phyloP scores from a whole-genome alignment of 2,113 vertebrate genomes.

The Misgurnus anguillicaudatus region DNA sequence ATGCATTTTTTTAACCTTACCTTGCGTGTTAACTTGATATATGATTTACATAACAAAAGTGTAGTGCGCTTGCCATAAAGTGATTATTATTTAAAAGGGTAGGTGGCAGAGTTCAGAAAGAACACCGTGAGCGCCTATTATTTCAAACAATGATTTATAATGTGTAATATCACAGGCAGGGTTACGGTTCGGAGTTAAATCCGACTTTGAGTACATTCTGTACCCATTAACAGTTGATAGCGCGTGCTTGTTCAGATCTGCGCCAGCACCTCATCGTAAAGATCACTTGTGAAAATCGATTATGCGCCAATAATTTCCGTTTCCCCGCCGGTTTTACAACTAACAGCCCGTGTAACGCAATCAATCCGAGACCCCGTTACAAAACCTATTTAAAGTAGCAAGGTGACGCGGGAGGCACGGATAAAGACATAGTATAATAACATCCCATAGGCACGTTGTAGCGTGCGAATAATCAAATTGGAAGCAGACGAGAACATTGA shows the following conservation, averaged over 20 bases:
- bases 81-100: not conserved
- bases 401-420: constrained; percentile 47
- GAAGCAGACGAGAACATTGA: constrained; percentile 56
- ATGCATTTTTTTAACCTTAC: not conserved
- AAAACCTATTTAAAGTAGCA: not conserved
- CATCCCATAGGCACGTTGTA: constrained; percentile 67
- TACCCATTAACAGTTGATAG: constrained; percentile 41
- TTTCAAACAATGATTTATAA: constrained; percentile 37
- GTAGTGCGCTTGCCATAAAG: too few relatives aligned
- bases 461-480: constrained; percentile 61
- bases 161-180: constrained; percentile 9
- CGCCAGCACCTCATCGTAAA: constrained; percentile 23
- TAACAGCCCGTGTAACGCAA: not conserved
- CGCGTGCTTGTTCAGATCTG: constrained; percentile 14
- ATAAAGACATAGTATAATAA: constrained; percentile 48
- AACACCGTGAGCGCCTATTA: not conserved
- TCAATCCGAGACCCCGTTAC: not conserved
- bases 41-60: too few relatives aligned
- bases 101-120: not conserved
- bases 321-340: not conserved
- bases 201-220: constrained; percentile 41
- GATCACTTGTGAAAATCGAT: constrained; percentile 16
- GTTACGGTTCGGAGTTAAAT: constrained; percentile 27
- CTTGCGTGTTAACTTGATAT: not conserved
- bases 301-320: constrained; percentile 17